phyloP scores from a whole-genome alignment of 2,113 vertebrate species.

The Phalacrocorax pelagicus region DNA sequence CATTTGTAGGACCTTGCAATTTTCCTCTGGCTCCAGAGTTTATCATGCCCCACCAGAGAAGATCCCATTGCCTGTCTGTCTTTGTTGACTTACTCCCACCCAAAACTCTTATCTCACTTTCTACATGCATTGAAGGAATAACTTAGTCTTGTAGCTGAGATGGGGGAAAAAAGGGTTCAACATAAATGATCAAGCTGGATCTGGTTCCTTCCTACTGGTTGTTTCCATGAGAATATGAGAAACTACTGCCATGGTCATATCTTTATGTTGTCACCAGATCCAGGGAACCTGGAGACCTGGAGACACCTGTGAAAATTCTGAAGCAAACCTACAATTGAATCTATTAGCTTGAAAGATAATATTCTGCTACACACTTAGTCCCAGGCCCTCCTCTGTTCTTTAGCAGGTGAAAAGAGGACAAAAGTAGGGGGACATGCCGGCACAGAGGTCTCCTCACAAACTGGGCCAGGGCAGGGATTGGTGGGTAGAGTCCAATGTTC shows the following conservation, averaged over 20 bases:
- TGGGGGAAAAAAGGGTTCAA: not conserved
- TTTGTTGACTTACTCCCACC: not conserved
- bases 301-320: not conserved
- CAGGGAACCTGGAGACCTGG: not conserved
- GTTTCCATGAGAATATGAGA: not conserved
- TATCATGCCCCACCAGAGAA: not conserved
- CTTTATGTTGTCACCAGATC: not conserved
- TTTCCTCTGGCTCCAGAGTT: not conserved
- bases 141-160: not conserved
- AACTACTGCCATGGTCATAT: not conserved
- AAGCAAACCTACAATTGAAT: not conserved
- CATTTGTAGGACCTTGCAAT: not conserved
- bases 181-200: not conserved
- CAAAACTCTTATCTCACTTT: not conserved
- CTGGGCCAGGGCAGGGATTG: rapidly evolving
- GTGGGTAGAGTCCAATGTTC: not conserved
- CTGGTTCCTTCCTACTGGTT: not conserved
- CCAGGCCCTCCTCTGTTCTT: not conserved
- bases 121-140: not conserved
- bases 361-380: not conserved
- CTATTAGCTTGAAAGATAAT: not conserved
- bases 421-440: not conserved
- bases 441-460: not conserved
- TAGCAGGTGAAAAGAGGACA: not conserved
- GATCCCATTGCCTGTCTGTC: not conserved